Base-by-base conservation (phyloP, 1,140 invertebrate genomes). In the Orchesella cincta region DNA sequence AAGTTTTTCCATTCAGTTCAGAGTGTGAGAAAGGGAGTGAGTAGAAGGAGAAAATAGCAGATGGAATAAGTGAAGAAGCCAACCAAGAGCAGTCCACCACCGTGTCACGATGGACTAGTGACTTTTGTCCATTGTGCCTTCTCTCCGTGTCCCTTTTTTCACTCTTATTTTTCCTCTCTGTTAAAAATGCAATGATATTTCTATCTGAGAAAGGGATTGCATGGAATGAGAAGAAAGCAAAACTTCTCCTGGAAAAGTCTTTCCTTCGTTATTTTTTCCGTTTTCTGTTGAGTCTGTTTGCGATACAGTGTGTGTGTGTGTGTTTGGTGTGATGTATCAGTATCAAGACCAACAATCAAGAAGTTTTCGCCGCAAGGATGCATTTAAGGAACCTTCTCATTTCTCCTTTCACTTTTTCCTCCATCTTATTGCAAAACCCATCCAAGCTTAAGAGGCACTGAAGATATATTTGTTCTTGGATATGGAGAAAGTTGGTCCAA, bases 1-100 rank as follows among this genome's bases (percentile, higher is more conserved):
- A 57, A 57, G 14, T 57, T 57, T 57, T 57, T 57, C 23, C 52
- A 57, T 57, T 57, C 52, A n/a, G 52, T 23, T 57, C 52, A 57
- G 23, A 26, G 39, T 8, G 39, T 12, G 39, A 20, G 39, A 20
- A 46, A 46, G 20, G 20, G 39, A 12, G 39, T 46, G 39, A 46
- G 39, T 12, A 46, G 20, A 46, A 20, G 20, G 8, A 46, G 39
- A 46, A 46, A 46, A 46, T 46, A n/a, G n/a, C n/a, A 20, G 20
- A 46, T 20, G 20, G 39, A 46, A 46, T 20, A 8, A 12, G 39
- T 46, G 20, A 46, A 8, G 39, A 46, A 46, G 39, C 8, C 39
- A 20, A 46, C 8, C 8, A 46, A 46, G 20, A 20, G 8, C 8
- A 46, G 20, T 12, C 39, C 23, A 57, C 23, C 52, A 57, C 23